Evolutionary conservation across 2,113 vertebrate species (phyloP).

Genomic region (Pluvialis apricaria): DNA sequence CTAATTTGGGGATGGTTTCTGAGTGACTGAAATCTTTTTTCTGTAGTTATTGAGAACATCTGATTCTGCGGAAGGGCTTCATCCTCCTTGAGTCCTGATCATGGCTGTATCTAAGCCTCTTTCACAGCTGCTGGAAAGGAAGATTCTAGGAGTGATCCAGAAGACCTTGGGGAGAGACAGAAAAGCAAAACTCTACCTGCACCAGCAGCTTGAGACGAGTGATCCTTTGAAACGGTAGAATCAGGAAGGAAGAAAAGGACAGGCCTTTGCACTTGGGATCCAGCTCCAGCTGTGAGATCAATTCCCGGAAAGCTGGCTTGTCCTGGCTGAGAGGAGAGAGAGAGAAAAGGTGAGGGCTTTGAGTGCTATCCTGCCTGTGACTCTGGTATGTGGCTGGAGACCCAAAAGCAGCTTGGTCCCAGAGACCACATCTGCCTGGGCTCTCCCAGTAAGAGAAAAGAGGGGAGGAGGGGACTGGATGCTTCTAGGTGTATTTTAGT

Average conservation of each 20-base stretch:
- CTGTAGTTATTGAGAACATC: background rate
- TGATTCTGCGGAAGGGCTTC: background rate
- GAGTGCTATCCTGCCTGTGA: background rate
- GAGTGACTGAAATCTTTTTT: background rate
- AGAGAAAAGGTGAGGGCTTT: background rate
- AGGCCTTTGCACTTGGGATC: constrained; percentile 88
- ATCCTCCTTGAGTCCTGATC: background rate
- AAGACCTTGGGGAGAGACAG: background rate
- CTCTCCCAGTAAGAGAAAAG: background rate
- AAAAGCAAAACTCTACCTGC: constrained; percentile 75
- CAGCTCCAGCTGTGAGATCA: constrained; percentile 84
- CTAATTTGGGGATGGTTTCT: background rate
- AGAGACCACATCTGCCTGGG: background rate
- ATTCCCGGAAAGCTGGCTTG: constrained; percentile 86
- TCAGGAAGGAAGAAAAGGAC: constrained; percentile 94
- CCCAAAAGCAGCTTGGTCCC: background rate
- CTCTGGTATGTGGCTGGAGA: background rate
- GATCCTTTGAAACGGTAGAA: constrained; percentile 96
- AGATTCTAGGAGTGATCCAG: no score
- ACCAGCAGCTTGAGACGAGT: constrained; percentile 94
- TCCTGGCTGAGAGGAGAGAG: constrained; percentile 79
- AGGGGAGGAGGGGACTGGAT: background rate
- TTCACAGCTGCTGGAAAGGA: background rate
- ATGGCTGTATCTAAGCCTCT: background rate
- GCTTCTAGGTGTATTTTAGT: constrained; percentile 11